phyloP scores from a whole-genome alignment of 2,888 invertebrate genomes.

The Brenthis daphne region DNA sequence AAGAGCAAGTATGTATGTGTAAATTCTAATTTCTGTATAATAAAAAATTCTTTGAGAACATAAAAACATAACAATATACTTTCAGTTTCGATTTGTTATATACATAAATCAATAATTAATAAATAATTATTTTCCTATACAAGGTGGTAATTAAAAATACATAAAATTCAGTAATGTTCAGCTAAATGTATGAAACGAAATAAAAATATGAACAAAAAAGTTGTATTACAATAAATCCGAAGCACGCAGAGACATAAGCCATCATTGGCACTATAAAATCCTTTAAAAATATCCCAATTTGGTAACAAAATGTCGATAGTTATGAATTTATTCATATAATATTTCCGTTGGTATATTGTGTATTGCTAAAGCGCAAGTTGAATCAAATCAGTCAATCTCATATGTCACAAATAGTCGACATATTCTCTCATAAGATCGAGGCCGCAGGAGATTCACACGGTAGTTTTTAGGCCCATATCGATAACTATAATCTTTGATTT shows the following conservation, averaged over 20 bases:
- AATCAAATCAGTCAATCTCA: slow-evolving; percentile 51
- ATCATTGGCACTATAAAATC: slow-evolving; percentile 35
- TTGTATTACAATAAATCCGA: slow-evolving; percentile 11
- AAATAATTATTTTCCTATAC: slow-evolving; percentile 8
- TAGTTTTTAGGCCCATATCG: slow-evolving; percentile 67
- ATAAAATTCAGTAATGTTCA: slow-evolving; percentile 20
- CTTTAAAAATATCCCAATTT: slow-evolving; percentile 30
- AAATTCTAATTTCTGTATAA: too few relatives aligned
- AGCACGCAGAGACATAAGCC: slow-evolving; percentile 18
- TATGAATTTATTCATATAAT: slow-evolving; percentile 43
- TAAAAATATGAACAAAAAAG: slow-evolving; percentile 25
- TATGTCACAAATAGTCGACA: slow-evolving; percentile 60
- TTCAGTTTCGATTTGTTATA: not conserved
- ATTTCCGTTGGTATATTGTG: slow-evolving; percentile 36
- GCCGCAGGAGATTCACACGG: slow-evolving; percentile 75
- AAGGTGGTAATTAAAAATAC: slow-evolving; percentile 27
- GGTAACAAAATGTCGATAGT: slow-evolving; percentile 36
- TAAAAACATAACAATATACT: not conserved
- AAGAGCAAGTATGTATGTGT: too few relatives aligned
- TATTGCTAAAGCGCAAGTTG: slow-evolving; percentile 51
- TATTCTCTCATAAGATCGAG: slow-evolving; percentile 72
- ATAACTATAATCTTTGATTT: slow-evolving; percentile 72
- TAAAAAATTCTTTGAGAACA: too few relatives aligned
- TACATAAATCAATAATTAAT: not conserved
- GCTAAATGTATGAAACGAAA: slow-evolving; percentile 17